phyloP scores from a whole-genome alignment of 2,888 invertebrate genomes.

The Lutraria lutraria region DNA sequence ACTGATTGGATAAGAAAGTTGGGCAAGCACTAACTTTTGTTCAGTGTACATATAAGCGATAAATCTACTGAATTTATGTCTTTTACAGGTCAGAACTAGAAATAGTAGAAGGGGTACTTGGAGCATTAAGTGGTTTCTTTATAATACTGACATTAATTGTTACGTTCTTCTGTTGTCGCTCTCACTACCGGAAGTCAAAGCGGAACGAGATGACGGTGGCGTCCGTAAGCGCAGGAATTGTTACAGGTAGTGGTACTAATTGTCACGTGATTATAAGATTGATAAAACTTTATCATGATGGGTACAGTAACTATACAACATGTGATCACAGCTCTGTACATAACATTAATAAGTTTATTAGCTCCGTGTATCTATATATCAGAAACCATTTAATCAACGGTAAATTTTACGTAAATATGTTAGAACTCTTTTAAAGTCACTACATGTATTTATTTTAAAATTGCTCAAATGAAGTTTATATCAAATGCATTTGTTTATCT shows the following conservation, averaged over 20 bases:
- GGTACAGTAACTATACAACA: neutral
- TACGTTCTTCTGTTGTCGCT: neutral
- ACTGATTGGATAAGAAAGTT: too few relatives aligned
- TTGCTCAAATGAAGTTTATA: neutral
- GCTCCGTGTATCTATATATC: neutral
- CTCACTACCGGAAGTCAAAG: slow-evolving; percentile 21
- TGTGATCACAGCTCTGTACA: neutral
- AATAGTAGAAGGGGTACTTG: slow-evolving; percentile 32
- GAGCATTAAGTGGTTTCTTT: slow-evolving; percentile 35
- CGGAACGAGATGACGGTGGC: neutral
- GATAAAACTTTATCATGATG: neutral
- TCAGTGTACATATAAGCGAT: too few relatives aligned
- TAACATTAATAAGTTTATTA: neutral
- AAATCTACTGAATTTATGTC: neutral
- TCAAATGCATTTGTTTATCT: neutral
- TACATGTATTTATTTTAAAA: neutral
- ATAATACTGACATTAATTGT: slow-evolving; percentile 22
- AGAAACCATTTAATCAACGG: neutral
- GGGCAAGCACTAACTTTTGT: too few relatives aligned
- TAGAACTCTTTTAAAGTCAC: neutral
- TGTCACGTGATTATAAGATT: too few relatives aligned
- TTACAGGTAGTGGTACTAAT: neutral
- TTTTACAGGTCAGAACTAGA: slow-evolving; percentile 25
- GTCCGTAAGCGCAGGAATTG: slow-evolving; percentile 8
- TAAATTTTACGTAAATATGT: neutral